Conservation (phyloP, 1,140 invertebrate species). For the Thrips palmi region DNA sequence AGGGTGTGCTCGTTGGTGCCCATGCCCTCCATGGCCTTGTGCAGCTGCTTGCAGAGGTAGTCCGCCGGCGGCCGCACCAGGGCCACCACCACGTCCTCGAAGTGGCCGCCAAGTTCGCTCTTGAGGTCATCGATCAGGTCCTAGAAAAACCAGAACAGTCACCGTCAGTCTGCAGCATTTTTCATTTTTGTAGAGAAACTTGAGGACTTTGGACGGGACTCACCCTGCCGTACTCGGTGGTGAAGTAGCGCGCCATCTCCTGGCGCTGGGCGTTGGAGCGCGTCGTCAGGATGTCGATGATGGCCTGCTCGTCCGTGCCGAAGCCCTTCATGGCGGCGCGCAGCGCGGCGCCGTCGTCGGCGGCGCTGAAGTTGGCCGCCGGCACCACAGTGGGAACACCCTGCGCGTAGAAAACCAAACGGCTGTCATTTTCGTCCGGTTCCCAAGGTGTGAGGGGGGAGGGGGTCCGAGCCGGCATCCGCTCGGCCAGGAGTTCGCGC, state of each 20-base stretch:
- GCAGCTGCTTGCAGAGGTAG: slow-evolving; percentile 48
- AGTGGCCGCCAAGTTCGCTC: slow-evolving; percentile 53
- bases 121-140: slow-evolving; percentile 56
- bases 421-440: too few species aligned
- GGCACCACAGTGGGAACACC: slow-evolving; percentile 38
- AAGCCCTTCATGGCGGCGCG: slow-evolving; percentile 57
- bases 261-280: slow-evolving; percentile 46
- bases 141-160: slow-evolving; percentile 21
- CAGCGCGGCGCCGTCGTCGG: slow-evolving; percentile 43
- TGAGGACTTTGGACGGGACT: slow-evolving; percentile 11
- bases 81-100: slow-evolving; percentile 57
- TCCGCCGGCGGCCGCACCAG: slow-evolving; percentile 46
- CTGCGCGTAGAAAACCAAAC: slow-evolving; percentile 18
- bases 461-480: too few species aligned
- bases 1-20: slow-evolving; percentile 60
- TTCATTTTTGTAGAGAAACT: neutral
- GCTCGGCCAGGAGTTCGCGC: too few species aligned
- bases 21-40: slow-evolving; percentile 56
- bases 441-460: too few species aligned
- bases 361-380: slow-evolving; percentile 36
- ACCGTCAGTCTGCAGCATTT: neutral
- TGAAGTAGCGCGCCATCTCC: slow-evolving; percentile 44
- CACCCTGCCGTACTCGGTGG: slow-evolving; percentile 55
- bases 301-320: slow-evolving; percentile 55
- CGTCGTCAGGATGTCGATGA: slow-evolving; percentile 48